These are phyloP conservation scores for Apoderus coryli DNA, from an alignment of 2,888 invertebrate genomes.

Conservation along the genomic window DNA sequence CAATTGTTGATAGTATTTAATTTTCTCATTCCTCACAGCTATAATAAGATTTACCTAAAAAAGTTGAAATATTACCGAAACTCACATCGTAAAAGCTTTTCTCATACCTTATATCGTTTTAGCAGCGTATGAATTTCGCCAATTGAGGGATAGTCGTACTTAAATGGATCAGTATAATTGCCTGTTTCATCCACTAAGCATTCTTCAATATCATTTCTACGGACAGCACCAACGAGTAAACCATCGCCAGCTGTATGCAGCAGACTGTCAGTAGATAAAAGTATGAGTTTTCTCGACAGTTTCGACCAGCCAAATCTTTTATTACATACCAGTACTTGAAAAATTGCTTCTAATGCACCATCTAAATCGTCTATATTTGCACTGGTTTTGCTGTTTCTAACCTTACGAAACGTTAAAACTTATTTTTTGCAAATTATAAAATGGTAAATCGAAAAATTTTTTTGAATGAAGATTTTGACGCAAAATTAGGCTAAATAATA, in stretches of 20 bases:
- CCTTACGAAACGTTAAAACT: slow-evolving; percentile 11
- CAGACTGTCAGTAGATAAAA: slow-evolving; percentile 23
- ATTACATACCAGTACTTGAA: slow-evolving; percentile 58
- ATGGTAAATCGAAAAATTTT: background rate
- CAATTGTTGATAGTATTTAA: slow-evolving; percentile 52
- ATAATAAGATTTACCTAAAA: slow-evolving; percentile 69
- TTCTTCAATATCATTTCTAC: slow-evolving; percentile 13
- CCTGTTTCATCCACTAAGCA: slow-evolving; percentile 19
- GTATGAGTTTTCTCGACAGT: slow-evolving; percentile 39
- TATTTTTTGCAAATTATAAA: background rate
- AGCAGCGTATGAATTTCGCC: slow-evolving; percentile 17
- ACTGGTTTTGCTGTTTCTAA: slow-evolving; percentile 18
- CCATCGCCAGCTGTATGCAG: slow-evolving; percentile 60
- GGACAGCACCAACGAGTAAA: slow-evolving; percentile 39
- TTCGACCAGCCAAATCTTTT: slow-evolving; percentile 58
- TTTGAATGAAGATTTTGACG: no score
- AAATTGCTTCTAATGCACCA: slow-evolving; percentile 71
- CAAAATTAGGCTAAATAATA: no score
- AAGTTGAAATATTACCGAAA: no score
- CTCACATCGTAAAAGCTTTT: no score
- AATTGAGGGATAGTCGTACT: slow-evolving; percentile 62
- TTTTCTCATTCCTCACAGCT: slow-evolving; percentile 61
- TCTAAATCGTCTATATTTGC: slow-evolving; percentile 34
- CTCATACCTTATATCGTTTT: slow-evolving; percentile 24
- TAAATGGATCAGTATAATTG: slow-evolving; percentile 38